Evolutionary conservation across 1,140 invertebrate species (phyloP).

Genomic region (Euschistus heros): DNA sequence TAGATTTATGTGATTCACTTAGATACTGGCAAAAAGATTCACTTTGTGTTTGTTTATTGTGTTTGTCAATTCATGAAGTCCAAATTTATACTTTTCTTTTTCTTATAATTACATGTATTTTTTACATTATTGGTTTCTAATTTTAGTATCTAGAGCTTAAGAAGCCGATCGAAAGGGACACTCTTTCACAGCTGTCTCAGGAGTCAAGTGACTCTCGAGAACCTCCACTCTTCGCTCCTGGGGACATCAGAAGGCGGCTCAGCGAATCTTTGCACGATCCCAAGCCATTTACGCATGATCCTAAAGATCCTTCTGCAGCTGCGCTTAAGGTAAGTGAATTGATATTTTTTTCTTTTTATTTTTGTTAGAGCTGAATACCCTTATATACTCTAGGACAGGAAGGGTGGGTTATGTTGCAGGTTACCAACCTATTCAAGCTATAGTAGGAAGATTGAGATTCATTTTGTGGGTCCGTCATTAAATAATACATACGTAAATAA

Average conservation of each 20-base stretch:
- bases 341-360: neutral
- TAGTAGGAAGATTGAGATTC: no score
- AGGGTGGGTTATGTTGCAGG: no score
- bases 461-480: no score
- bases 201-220: conserved; percentile 84
- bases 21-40: no score
- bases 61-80: neutral
- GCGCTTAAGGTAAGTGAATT: conserved; percentile 60
- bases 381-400: no score
- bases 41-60: no score
- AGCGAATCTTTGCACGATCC: conserved; percentile 73
- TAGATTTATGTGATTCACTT: no score
- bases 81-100: neutral
- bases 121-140: neutral
- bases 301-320: conserved; percentile 96
- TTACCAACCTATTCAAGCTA: no score
- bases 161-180: conserved; percentile 56
- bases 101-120: no score
- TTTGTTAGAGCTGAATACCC: neutral
- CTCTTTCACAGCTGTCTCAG: conserved; percentile 80
- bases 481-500: neutral
- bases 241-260: conserved; percentile 80
- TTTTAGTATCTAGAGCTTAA: conserved; percentile 47
- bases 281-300: conserved; percentile 78
- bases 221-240: conserved; percentile 63